phyloP scores from a whole-genome alignment of 2,797 vertebrate genomes.

The Diplodus sargus region DNA sequence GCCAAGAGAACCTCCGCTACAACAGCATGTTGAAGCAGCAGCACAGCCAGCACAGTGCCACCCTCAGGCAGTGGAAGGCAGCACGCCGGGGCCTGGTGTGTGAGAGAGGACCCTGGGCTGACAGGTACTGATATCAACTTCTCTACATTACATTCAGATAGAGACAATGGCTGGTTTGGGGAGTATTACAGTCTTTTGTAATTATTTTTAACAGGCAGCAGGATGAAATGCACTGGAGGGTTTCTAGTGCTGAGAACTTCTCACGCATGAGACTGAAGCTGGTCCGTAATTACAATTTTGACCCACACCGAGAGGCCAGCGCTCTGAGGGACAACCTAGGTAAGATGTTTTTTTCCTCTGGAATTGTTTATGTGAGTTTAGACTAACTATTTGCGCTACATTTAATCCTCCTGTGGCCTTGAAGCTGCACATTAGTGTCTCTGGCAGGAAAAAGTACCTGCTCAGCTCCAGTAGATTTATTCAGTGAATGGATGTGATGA shows the following conservation, averaged over 20 bases:
- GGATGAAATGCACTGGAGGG: slow-evolving; percentile 89
- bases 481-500: background rate
- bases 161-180: background rate
- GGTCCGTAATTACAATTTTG: slow-evolving; percentile 93
- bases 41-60: slow-evolving; percentile 88
- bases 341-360: slow-evolving; percentile 68
- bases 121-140: slow-evolving; percentile 83
- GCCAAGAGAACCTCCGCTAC: slow-evolving; percentile 95
- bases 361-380: background rate
- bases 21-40: slow-evolving; percentile 96
- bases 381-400: background rate
- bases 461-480: background rate
- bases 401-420: background rate
- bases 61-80: slow-evolving; percentile 92
- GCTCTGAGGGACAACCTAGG: slow-evolving; percentile 96
- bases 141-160: background rate
- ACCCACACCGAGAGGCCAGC: slow-evolving; percentile 92
- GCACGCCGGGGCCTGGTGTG: slow-evolving; percentile 89
- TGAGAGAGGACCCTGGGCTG: slow-evolving; percentile 95
- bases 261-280: slow-evolving; percentile 97
- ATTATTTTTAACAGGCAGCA: slow-evolving; percentile 83
- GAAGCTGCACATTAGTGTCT: background rate
- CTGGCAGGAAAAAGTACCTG: background rate
- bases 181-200: slow-evolving; percentile 3
- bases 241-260: slow-evolving; percentile 96